Conservation (phyloP, 2,888 invertebrate species). For the Drosophila ezoana region DNA sequence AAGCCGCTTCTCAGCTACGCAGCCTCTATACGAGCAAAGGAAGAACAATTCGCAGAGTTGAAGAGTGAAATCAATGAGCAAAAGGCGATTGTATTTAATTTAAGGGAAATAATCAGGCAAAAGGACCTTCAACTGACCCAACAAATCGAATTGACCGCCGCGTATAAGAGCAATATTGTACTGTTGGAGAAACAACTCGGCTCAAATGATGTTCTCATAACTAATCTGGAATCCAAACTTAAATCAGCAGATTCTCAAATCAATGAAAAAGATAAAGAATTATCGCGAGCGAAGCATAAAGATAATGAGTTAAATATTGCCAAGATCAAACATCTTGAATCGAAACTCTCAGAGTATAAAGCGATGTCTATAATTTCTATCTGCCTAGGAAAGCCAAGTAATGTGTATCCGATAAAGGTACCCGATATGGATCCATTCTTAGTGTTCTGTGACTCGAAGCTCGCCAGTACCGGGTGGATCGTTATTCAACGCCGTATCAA, state of each 20-base stretch:
- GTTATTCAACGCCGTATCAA: constrained; percentile 86
- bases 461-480: constrained; percentile 86
- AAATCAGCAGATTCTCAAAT: too few species aligned
- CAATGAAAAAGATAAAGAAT: not conserved
- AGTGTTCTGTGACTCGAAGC: constrained; percentile 85
- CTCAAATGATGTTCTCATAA: not conserved
- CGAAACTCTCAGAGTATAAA: not conserved
- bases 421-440: constrained; percentile 85
- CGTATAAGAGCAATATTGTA: not conserved
- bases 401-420: not conserved
- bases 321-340: not conserved
- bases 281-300: not conserved
- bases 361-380: not conserved
- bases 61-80: constrained; percentile 3
- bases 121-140: not conserved
- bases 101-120: not conserved
- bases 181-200: not conserved
- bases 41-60: not conserved
- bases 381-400: not conserved
- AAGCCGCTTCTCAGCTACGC: constrained; percentile 9
- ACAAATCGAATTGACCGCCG: not conserved
- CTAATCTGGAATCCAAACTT: not conserved
- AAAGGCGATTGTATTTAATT: not conserved
- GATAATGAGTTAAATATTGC: not conserved
- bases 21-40: not conserved